A percentile compares a stretch with the other conserved stretches of the same genome.
These are phyloP conservation scores for Melinaea menophilus DNA, from an alignment of 2,888 invertebrate genomes.

Conservation along the genomic window DNA sequence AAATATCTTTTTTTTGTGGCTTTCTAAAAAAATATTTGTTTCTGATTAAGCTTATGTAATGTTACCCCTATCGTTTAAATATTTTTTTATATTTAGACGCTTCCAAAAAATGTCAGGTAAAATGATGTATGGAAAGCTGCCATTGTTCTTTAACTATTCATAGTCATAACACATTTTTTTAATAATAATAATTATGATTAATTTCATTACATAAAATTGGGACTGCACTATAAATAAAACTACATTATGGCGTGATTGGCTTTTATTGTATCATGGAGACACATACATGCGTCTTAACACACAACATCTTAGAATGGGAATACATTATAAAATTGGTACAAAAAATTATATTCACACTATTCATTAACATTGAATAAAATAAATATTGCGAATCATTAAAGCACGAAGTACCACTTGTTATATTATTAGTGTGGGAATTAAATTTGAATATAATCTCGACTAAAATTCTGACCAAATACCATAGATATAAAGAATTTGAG, in stretches of 20 bases:
- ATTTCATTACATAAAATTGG: too few species aligned
- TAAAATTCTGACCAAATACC: background rate
- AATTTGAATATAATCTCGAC: background rate
- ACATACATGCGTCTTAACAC: conserved; percentile 7
- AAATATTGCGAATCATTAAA: conserved; percentile 5
- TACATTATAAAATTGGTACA: conserved; percentile 27
- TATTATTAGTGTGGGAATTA: background rate
- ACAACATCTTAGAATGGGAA: conserved; percentile 13
- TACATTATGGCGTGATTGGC: conserved; percentile 24
- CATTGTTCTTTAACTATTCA: too few species aligned
- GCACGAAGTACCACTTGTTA: conserved; percentile 5
- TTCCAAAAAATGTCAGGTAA: too few species aligned
- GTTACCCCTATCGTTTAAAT: too few species aligned
- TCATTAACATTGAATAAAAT: conserved; percentile 6
- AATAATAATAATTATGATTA: too few species aligned
- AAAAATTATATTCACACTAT: conserved; percentile 17
- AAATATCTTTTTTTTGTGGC: too few species aligned
- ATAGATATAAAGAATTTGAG: background rate
- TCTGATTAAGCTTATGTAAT: too few species aligned
- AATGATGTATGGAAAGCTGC: too few species aligned
- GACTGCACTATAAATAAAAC: conserved; percentile 15
- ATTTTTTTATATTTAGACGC: too few species aligned
- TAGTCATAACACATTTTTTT: too few species aligned
- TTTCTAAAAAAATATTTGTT: too few species aligned
- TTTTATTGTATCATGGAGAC: conserved; percentile 11